Evolutionary conservation across 1,140 invertebrate genomes (phyloP), one percentile per base, ranked within the genome.

Genomic region (Ylistrum balloti): DNA sequence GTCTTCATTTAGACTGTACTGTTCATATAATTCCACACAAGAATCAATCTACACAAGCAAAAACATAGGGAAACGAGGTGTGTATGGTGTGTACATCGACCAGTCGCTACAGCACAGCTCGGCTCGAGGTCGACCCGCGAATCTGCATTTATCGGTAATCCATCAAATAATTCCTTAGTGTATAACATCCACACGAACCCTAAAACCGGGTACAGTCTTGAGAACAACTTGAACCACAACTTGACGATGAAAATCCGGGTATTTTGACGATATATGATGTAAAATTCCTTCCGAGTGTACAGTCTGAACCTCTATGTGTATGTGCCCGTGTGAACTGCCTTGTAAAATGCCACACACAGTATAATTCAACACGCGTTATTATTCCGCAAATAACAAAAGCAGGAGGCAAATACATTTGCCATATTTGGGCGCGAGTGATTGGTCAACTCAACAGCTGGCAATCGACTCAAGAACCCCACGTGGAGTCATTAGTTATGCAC

Each of bases 341-440:
- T 45, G 88, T 89, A 88, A 92, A 92, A 93, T 92, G 91, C 92
- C 92, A 93, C 92, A 93, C 93, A 92, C 89, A 90, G 87, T 86
- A 91, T 86, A 90, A 91, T 91, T 92, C 92, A 88, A 93, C 93
- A 93, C 94, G 92, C 92, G 91, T 92, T 92, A 91, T 92, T 92
- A 91, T 90, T 92, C 88, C 88, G 88, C 91, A 90, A 91, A 94
- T 94, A 93, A 94, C 88, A 87, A 88, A 93, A 92, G 91, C 93
- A 89, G 88, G 91, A 89, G 91, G 91, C 92, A 94, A 95, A 94
- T 95, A 93, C 91, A 93, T 92, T 95, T 92, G 91, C 93, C 93
- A 92, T 93, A 94, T 93, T 93, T 93, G 94, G 93, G 89, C 94
- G 91, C 90, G 90, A 93, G 33, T 90, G 93, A 94, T 94, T 94